Percentiles rank a stretch among this genome's conserved stretches.
Evolutionary conservation across 1,140 invertebrate species (phyloP).

Genomic region (Bombus polaris): DNA sequence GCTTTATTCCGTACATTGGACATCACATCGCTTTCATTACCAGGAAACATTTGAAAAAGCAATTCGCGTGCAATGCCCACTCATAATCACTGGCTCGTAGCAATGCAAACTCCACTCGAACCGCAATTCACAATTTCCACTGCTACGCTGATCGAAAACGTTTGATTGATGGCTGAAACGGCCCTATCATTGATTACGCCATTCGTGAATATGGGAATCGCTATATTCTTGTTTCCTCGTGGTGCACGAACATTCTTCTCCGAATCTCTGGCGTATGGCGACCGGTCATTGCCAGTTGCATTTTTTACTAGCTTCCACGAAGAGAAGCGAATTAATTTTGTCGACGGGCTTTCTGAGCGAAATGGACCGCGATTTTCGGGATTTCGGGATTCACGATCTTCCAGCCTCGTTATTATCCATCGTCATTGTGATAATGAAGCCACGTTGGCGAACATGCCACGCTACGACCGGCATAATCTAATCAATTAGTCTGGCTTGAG

Average conservation of each 20-base stretch:
- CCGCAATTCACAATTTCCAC: background rate
- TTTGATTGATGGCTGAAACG: constrained; percentile 8
- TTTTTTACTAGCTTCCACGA: background rate
- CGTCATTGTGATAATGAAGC: constrained; percentile 56
- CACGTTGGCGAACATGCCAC: constrained; percentile 21
- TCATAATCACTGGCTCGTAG: background rate
- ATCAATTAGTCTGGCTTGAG: too few relatives aligned
- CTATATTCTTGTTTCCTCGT: background rate
- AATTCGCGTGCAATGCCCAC: background rate
- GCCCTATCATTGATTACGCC: background rate
- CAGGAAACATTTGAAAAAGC: background rate
- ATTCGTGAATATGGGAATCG: background rate
- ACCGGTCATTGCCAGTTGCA: background rate
- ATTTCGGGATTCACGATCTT: background rate
- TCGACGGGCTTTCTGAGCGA: background rate
- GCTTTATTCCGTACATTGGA: too few relatives aligned
- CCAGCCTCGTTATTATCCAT: constrained; percentile 31
- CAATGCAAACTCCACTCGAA: background rate
- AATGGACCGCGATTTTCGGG: background rate
- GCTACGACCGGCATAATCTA: too few relatives aligned
- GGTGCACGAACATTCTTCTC: background rate
- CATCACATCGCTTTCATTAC: background rate
- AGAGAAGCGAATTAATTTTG: background rate
- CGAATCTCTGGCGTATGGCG: background rate
- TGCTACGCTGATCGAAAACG: background rate